Base-by-base conservation (phyloP, 2,888 invertebrate genomes). In the Cerceris rybyensis region DNA sequence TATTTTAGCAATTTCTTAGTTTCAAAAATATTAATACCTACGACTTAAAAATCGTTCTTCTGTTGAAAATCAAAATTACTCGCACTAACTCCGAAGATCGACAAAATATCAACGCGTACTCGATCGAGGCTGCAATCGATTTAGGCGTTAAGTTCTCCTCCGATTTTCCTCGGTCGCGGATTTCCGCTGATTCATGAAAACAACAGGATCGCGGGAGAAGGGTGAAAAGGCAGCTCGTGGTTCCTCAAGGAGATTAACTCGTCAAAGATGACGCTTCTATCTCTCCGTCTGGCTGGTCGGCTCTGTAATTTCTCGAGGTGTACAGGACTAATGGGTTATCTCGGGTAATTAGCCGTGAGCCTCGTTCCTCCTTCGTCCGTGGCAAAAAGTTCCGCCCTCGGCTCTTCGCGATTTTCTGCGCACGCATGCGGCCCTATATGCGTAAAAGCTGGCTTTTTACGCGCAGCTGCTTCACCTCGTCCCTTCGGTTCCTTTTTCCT, bases 171-270 rank as follows among this genome's bases (percentile, higher is more conserved):
- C 86, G 88, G 83, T 85, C 71, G 73, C 70, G 84, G 72, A 85
- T 88, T 89, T 90, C 82, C 87, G 91, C 91, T 91, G 91, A 91
- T 90, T 91, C 91, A 91, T 84, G 89, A 85, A 90, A 89, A 90
- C 84, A 82, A 85, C 81, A 75, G 69, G 66, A 63, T 60, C 50
- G 64, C 71, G 65, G 43, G 43, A 57, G 50, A 39, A 9, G 41
- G 42, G 66, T 57, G 70, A 69, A 61, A 71, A 73, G 28, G 58
- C 54, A 50, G 55, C 67, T 57, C 73, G 58, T 74, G 77, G 66
- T 74, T 59, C 76, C 61, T 64, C 49, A 60, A 42, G 65, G 82
- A 89, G 89, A 91, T 91, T 91, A 88, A 91, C 89, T 88, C 86
- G 89, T 91, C 91, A 90, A 86, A 88, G 86, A 88, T 88, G 89